phyloP scores from a whole-genome alignment of 1,140 invertebrate genomes.

The Periplaneta americana region DNA sequence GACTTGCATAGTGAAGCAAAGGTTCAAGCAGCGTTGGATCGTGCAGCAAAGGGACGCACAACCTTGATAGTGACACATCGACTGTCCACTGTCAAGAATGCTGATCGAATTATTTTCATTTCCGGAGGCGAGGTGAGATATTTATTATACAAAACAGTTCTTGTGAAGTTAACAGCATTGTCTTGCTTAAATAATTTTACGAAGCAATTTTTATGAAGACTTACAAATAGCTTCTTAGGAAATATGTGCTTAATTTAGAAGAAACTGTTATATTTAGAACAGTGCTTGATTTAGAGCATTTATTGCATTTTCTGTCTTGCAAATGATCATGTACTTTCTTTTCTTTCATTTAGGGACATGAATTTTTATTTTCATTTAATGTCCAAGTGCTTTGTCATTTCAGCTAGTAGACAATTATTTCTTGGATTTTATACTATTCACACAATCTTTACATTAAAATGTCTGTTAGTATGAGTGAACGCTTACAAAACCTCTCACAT shows the following conservation, averaged over 20 bases:
- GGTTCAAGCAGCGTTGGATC: slow-evolving; percentile 61
- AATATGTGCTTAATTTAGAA: background rate
- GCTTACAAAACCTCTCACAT: too few relatives aligned
- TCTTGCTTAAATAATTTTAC: background rate
- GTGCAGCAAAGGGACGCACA: slow-evolving; percentile 70
- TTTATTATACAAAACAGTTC: background rate
- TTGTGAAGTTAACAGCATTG: background rate
- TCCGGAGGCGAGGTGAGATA: slow-evolving; percentile 50
- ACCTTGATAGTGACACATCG: slow-evolving; percentile 85
- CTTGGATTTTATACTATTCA: too few relatives aligned
- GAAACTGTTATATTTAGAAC: background rate
- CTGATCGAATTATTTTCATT: slow-evolving; percentile 76
- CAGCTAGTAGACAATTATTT: too few relatives aligned
- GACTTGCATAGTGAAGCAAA: slow-evolving; percentile 75
- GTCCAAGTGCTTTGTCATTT: background rate
- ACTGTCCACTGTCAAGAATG: slow-evolving; percentile 76
- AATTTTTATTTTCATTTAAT: background rate
- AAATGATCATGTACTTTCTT: background rate
- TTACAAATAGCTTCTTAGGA: background rate
- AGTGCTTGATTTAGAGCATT: background rate
- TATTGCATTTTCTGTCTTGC: background rate
- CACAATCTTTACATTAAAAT: too few relatives aligned
- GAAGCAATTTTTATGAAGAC: background rate
- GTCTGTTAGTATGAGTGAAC: too few relatives aligned
- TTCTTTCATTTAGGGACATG: background rate